Percentiles rank a stretch among this genome's conserved stretches.
phyloP scores from a whole-genome alignment of 1,140 invertebrate species.

The Halyomorpha halys region DNA sequence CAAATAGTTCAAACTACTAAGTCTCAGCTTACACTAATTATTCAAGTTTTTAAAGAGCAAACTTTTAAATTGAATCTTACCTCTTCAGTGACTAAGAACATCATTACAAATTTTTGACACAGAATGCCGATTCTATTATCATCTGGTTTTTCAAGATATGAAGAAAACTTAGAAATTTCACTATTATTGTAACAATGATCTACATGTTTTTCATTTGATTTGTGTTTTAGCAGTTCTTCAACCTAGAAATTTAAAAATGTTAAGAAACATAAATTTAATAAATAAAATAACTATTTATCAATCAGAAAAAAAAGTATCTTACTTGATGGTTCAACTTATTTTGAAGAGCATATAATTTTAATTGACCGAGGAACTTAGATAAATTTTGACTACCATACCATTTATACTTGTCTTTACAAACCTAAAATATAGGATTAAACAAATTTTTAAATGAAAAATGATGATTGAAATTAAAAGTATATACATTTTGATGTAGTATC shows the following conservation, averaged over 20 bases:
- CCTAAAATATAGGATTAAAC: slow-evolving; percentile 33
- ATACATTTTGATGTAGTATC: no score
- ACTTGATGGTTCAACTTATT: slow-evolving; percentile 23
- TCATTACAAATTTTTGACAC: slow-evolving; percentile 61
- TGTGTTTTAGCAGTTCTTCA: not conserved
- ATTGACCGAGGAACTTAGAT: slow-evolving; percentile 27
- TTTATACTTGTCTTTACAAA: slow-evolving; percentile 48
- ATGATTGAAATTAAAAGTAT: no score
- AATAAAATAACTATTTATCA: not conserved
- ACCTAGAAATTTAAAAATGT: not conserved
- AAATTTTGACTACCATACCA: slow-evolving; percentile 42
- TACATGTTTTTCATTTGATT: not conserved
- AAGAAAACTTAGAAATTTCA: not conserved
- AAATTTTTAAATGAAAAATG: no score
- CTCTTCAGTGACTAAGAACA: slow-evolving; percentile 53
- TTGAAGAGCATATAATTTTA: slow-evolving; percentile 31
- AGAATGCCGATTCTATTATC: slow-evolving; percentile 56
- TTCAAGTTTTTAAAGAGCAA: no score
- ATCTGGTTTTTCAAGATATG: slow-evolving; percentile 27
- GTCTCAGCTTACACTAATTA: no score
- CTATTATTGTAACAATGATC: not conserved
- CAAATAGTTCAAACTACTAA: no score
- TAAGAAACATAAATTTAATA: not conserved
- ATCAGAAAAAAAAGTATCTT: not conserved
- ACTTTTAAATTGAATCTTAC: slow-evolving; percentile 33